phyloP scores from a whole-genome alignment of 2,113 vertebrate genomes.

The Psilopogon haemacephalus region DNA sequence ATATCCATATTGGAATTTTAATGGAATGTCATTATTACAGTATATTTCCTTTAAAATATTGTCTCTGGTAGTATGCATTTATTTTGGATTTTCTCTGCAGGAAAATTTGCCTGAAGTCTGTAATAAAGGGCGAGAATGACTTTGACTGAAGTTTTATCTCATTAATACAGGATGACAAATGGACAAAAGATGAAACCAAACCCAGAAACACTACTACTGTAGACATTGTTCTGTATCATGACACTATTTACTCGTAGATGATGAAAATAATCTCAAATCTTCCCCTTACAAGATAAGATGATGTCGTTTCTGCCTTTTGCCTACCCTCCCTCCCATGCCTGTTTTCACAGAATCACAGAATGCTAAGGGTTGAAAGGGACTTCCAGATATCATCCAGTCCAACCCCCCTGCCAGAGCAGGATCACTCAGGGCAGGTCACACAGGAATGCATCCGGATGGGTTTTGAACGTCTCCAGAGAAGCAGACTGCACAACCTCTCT shows the following conservation, averaged over 20 bases:
- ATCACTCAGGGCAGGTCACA: too few relatives aligned
- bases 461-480: too few relatives aligned
- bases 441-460: too few relatives aligned
- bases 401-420: too few relatives aligned
- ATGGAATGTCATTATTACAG: background rate
- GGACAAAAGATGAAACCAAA: background rate
- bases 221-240: background rate
- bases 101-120: background rate
- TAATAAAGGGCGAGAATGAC: background rate
- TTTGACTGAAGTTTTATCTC: background rate
- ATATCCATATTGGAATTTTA: slow-evolving; percentile 7
- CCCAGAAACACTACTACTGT: background rate
- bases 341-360: background rate
- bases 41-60: background rate
- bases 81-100: background rate
- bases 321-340: background rate
- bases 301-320: background rate
- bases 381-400: too few relatives aligned
- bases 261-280: background rate
- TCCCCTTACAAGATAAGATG: background rate
- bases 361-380: too few relatives aligned
- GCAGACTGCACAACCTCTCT: too few relatives aligned
- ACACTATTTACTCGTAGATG: background rate
- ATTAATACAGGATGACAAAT: background rate
- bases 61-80: background rate